Percentiles rank a stretch among this genome's conserved stretches.
Evolutionary conservation across 2,797 vertebrate species (phyloP).

Genomic region (Triplophysa bombifrons): DNA sequence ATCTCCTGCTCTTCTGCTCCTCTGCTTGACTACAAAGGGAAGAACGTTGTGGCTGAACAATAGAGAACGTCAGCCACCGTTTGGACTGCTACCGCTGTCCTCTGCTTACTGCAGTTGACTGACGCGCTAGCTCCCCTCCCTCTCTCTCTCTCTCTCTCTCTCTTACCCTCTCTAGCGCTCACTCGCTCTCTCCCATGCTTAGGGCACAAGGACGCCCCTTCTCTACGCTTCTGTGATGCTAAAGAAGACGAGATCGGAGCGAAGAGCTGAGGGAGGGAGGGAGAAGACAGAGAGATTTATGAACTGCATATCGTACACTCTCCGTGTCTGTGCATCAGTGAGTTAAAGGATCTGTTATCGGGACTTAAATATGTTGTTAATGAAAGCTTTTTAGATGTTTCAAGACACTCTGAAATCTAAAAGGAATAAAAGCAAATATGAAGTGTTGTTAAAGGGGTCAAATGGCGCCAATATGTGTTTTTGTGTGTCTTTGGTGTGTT

Average conservation of each 20-base stretch:
- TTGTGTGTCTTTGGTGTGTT: too few relatives aligned
- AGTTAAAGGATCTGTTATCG: constrained; percentile 16
- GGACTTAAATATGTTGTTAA: constrained; percentile 1
- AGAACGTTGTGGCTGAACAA: constrained; percentile 71
- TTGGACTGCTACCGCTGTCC: constrained; percentile 73
- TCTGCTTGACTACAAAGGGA: constrained; percentile 56
- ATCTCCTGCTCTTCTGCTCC: constrained; percentile 57
- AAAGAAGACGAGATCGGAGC: constrained; percentile 66
- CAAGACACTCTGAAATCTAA: not conserved
- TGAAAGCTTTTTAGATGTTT: not conserved
- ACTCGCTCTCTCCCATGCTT: constrained; percentile 42
- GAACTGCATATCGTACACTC: constrained; percentile 46
- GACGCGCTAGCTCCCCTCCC: constrained; percentile 73
- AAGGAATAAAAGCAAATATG: not conserved
- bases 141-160: constrained; percentile 51
- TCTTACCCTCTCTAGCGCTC: constrained; percentile 54
- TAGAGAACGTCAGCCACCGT: constrained; percentile 75
- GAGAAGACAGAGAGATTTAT: constrained; percentile 70
- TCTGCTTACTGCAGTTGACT: constrained; percentile 81
- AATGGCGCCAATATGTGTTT: too few relatives aligned
- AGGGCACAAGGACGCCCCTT: constrained; percentile 58
- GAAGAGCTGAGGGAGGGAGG: constrained; percentile 44
- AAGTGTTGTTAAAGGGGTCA: not conserved
- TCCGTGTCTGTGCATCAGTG: constrained; percentile 24
- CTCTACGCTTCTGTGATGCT: constrained; percentile 49